A percentile compares a stretch with the other conserved stretches of the same genome.
phyloP scores from a whole-genome alignment of 2,113 vertebrate species.

The Cromileptes altivelis region DNA sequence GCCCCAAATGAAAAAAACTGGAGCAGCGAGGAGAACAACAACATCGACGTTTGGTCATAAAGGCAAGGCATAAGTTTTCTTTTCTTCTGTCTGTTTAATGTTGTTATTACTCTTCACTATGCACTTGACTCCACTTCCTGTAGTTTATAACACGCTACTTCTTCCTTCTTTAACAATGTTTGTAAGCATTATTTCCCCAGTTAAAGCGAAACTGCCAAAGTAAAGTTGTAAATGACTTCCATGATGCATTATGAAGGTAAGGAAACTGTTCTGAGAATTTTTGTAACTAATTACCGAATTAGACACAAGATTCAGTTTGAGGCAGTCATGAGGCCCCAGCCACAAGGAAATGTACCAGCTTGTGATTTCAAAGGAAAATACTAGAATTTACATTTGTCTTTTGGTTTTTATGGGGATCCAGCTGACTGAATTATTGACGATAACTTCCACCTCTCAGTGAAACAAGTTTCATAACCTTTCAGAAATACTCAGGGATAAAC shows the following conservation, averaged over 20 bases:
- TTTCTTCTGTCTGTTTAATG: neutral
- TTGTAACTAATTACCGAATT: conserved; percentile 4
- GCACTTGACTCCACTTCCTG: neutral
- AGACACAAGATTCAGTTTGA: neutral
- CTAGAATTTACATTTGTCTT: neutral
- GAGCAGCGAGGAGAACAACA: neutral
- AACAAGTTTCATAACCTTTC: neutral
- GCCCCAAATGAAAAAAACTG: neutral
- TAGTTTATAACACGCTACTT: neutral
- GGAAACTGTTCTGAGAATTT: neutral
- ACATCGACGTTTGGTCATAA: neutral
- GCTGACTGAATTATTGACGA: neutral
- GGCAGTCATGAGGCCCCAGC: neutral
- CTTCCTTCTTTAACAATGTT: neutral
- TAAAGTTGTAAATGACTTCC: neutral
- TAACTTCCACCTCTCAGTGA: neutral
- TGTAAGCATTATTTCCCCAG: neutral
- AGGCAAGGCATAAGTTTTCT: neutral
- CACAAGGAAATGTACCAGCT: neutral
- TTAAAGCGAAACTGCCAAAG: neutral
- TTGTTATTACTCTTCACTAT: neutral
- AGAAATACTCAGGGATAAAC: neutral
- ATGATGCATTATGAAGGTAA: neutral
- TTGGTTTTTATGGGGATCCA: conserved; percentile 24
- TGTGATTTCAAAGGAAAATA: conserved; percentile 15